phyloP scores from a whole-genome alignment of 1,140 invertebrate genomes.

The Leptinotarsa undecemlineata region DNA sequence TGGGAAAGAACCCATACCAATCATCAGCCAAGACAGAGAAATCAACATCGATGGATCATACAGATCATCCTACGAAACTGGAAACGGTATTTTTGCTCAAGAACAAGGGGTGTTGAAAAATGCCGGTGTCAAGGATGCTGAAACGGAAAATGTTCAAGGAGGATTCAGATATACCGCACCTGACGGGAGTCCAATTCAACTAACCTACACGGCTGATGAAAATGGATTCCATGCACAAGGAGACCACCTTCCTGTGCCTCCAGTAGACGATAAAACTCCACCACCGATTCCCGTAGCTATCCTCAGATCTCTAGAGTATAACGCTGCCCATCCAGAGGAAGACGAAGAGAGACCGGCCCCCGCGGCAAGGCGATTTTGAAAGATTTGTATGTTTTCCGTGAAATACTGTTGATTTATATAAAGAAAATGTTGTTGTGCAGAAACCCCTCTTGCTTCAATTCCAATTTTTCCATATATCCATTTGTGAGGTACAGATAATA shows the following conservation, averaged over 20 bases:
- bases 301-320: constrained; percentile 57
- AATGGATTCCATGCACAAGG: constrained; percentile 60
- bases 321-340: constrained; percentile 28
- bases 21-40: constrained; percentile 64
- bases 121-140: constrained; percentile 32
- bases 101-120: constrained; percentile 50
- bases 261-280: constrained; percentile 44
- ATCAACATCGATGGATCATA: constrained; percentile 70
- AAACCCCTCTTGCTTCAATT: too few species aligned
- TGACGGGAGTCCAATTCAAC: constrained; percentile 58
- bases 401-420: too few species aligned
- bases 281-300: constrained; percentile 58
- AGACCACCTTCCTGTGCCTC: constrained; percentile 53
- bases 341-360: neutral
- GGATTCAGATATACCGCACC: constrained; percentile 62
- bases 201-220: constrained; percentile 63
- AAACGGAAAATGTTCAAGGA: constrained; percentile 42
- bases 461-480: too few species aligned
- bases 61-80: constrained; percentile 51
- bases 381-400: too few species aligned
- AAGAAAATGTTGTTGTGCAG: too few species aligned
- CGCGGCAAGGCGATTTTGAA: neutral
- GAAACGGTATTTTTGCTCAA: constrained; percentile 40
- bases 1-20: constrained; percentile 62
- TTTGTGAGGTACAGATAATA: too few species aligned